Base-by-base conservation (phyloP, 2,113 vertebrate species). In the Delphinus delphis region DNA sequence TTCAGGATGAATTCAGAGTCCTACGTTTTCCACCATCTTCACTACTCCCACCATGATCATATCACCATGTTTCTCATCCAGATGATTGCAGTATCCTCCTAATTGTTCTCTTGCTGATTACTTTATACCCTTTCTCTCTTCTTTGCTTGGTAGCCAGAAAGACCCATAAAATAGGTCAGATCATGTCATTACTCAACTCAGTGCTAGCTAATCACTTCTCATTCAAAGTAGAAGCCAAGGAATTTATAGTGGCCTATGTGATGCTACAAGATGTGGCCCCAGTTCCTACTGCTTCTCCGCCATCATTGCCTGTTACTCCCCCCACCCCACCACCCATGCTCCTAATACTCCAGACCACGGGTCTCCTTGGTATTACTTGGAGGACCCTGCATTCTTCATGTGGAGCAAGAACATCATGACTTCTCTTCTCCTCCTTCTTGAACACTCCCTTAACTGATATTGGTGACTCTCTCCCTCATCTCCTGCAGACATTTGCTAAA, bases 321-420 rank as follows among this genome's bases (percentile, higher is more conserved):
- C 3, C 13, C 3, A 47, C 47, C 11, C 0, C 25, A 31, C 6
- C 17, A 8, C 10, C 31, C 47, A 53, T 9, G 1, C 28, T 55
- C 12, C 6, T 73, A 73, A 12, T 11, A 25, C 17, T 70, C 31
- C 25, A 81, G 36, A 31, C 28, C 11, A 38, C 1, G 18, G 4
- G 31, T 21, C 9, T 88, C 53, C 38, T 76, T 67, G 11, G 36
- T 23, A 4, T 90, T 5, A 3, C 4, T 58, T 36, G 33, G 12
- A 0, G 0, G 15, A 1, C 3, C 23, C 20, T 8, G 23, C 4
- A 31, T 25, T 17, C 18, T 80, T 31, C 87, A 47, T 11, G 0
- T 23, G 21, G 26, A 80, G 9, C 26, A 63, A 8, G 47, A 41
- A 10, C 17, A 58, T 23, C 13, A 25, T 8, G 23, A 23, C 17